Evolutionary conservation across 2,113 vertebrate species (phyloP), one percentile per base, ranked within the genome.

Genomic region (Oreocharis arfaki): DNA sequence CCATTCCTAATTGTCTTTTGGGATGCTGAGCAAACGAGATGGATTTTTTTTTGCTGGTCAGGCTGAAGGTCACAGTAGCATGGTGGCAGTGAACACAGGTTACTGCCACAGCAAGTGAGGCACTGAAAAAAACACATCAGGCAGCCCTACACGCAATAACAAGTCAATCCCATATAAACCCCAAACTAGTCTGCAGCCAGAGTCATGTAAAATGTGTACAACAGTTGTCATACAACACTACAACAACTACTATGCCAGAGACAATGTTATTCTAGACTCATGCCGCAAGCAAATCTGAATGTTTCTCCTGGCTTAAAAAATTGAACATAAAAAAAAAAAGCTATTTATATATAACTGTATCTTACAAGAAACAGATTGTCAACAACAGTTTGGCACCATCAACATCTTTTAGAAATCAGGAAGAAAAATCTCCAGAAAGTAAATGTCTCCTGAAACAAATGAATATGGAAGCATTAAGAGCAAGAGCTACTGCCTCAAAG

Each of bases 1-100:
- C 97, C 52, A 39, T 60, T 97, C 87, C 90, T 97, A 97, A 97
- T 92, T 90, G 95, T 91, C 95, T 71, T 82, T 82, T 73, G 94
- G 91, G 96, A 97, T 95, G 94, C 85, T 90, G 80, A 91, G 65
- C 57, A 90, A 96, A 96, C 84, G 95, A 92, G 57, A 47, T 39
- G 47, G 27, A 44, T 2, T 57, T 95, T 73, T 95, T 68, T 93
- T 90, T 91, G 33, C 71, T 79, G 91, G 87, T 81, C 83, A 82
- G 49, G 44, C 30, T 84, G 96, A 97, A 97, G 97, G 97, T 97
- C 96, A 96, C 64, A 42, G 53, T 57, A 87, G 85, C 44, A 47
- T 5, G 2, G 83, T 74, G 90, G 92, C 84, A 84, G 47, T 11
- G 22, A 95, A 76, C 68, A 89, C 37, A 7, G 79, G 85, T 84